A percentile compares a stretch with the other conserved stretches of the same genome.
phyloP scores from a whole-genome alignment of 2,888 invertebrate genomes.

The Leptogaster cylindrica region DNA sequence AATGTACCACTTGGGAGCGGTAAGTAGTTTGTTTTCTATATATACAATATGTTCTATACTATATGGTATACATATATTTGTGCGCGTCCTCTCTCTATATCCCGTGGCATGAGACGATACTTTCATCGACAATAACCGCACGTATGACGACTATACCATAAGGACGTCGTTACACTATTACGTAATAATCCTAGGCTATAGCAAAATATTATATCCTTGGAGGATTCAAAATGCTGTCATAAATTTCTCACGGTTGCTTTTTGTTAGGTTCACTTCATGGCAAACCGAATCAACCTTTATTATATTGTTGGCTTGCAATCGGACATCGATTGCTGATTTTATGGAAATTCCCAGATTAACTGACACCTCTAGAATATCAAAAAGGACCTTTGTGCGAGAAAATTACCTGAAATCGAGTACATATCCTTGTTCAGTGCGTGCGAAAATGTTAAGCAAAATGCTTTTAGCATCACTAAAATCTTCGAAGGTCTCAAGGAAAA shows the following conservation, averaged over 20 bases:
- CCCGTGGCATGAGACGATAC: constrained; percentile 34
- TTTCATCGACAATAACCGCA: constrained; percentile 42
- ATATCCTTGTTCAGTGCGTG: constrained; percentile 17
- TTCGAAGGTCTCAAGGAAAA: not conserved
- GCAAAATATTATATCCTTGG: constrained; percentile 47
- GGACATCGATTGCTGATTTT: constrained; percentile 46
- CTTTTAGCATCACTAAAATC: not conserved
- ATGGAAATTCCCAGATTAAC: constrained; percentile 40
- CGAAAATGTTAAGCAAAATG: constrained; percentile 18
- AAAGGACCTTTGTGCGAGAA: constrained; percentile 21
- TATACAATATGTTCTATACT: no score
- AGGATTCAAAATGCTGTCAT: constrained; percentile 46
- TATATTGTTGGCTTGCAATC: constrained; percentile 42
- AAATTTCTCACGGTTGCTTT: constrained; percentile 44
- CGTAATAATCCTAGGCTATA: constrained; percentile 47
- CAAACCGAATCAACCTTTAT: constrained; percentile 19
- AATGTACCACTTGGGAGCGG: constrained; percentile 62
- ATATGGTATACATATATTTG: no score
- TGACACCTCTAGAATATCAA: constrained; percentile 39
- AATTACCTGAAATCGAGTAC: constrained; percentile 15
- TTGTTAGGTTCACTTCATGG: constrained; percentile 41
- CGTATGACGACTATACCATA: constrained; percentile 29
- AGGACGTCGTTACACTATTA: constrained; percentile 46
- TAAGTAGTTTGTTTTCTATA: constrained; percentile 55
- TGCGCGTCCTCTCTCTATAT: not conserved